phyloP scores from a whole-genome alignment of 2,797 vertebrate species.

The Poliocrania exsul region DNA sequence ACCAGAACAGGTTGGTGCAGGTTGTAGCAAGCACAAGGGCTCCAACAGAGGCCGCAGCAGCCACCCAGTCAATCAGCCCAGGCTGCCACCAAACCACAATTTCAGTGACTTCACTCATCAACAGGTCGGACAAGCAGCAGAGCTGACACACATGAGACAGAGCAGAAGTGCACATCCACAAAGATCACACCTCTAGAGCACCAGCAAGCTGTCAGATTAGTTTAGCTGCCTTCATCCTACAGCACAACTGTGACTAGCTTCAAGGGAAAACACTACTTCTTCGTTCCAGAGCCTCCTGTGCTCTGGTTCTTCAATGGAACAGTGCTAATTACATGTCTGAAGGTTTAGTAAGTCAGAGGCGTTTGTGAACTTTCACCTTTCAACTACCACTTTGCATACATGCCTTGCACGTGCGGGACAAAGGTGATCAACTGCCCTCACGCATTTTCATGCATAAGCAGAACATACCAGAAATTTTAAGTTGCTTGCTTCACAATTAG shows the following conservation, averaged over 20 bases:
- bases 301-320: not conserved
- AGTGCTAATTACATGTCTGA: not conserved
- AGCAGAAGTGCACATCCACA: not conserved
- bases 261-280: not conserved
- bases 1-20: conserved; percentile 17
- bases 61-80: not conserved
- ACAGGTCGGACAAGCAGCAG: not conserved
- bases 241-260: not conserved
- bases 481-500: not conserved
- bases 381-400: not conserved
- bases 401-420: not conserved
- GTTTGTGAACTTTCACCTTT: conserved; percentile 23
- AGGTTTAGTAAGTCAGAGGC: not conserved
- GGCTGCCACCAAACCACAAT: not conserved
- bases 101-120: not conserved
- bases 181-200: not conserved
- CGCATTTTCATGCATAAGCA: accelerated
- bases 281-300: not conserved
- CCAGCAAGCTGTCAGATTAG: not conserved
- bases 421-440: conserved; percentile 13
- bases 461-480: not conserved
- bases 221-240: not conserved
- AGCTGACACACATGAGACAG: not conserved
- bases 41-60: not conserved
- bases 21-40: not conserved